These are phyloP conservation scores for Drosophila kuntzei DNA, from an alignment of 2,888 invertebrate species.

Conservation along the genomic window DNA sequence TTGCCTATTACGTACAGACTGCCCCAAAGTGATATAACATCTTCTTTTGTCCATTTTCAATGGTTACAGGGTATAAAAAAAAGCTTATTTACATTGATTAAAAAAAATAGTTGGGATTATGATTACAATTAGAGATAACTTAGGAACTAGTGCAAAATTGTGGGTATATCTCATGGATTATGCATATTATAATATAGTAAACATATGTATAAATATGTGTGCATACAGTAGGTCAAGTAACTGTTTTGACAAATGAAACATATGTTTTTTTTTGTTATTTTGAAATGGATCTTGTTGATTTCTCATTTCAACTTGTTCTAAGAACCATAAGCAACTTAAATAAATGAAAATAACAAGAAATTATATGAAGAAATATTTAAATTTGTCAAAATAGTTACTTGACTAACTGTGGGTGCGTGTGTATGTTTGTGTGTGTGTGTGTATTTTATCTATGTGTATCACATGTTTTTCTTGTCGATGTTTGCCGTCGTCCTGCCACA, in stretches of 20 bases:
- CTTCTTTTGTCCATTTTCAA: neutral
- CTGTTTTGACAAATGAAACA: neutral
- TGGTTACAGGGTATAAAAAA: neutral
- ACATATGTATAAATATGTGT: neutral
- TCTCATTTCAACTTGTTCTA: too few relatives aligned
- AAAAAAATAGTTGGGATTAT: neutral
- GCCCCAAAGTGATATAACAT: neutral
- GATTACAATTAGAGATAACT: neutral
- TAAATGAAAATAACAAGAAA: too few relatives aligned
- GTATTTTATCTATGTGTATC: slow-evolving; percentile 22
- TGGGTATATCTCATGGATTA: neutral
- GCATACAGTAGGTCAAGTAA: neutral
- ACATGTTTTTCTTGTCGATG: slow-evolving; percentile 22
- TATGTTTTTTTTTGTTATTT: too few relatives aligned
- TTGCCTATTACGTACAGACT: neutral
- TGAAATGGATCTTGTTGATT: too few relatives aligned
- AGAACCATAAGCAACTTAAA: too few relatives aligned
- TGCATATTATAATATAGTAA: neutral
- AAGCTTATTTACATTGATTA: neutral
- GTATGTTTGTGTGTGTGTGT: neutral
- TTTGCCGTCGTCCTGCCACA: slow-evolving; percentile 5
- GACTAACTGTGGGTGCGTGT: neutral
- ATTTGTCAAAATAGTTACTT: neutral
- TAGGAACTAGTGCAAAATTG: neutral
- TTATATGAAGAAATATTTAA: too few relatives aligned